Base-by-base conservation (phyloP, 2,113 vertebrate genomes). In the Myiozetetes cayanensis region DNA sequence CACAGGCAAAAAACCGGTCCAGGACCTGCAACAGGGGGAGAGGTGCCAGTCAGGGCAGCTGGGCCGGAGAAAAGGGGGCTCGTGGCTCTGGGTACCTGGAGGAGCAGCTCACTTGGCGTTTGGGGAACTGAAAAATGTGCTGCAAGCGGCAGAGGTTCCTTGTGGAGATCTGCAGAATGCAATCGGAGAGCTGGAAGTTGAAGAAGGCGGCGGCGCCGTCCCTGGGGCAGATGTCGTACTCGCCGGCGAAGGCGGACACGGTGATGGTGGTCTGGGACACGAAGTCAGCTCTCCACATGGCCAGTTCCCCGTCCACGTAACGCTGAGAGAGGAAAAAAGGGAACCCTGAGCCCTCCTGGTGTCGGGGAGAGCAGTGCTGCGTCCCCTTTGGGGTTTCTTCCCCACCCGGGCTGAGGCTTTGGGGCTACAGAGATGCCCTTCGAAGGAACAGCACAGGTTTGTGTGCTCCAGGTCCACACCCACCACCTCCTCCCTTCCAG, bases 141-240 rank as follows among this genome's bases (percentile, higher is more conserved):
- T 46, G 1, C 1, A 98, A 9, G 52, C 98, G 96, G 43, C 24
- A 4, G 19, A 97, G 6, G 85, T 99, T 99, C 3, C 75, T 85
- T 39, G 96, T 8, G n/a, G 97, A 98, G 22, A 96, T 58, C 5
- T 97, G 96, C 0, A 98, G 33, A 24, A 67, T 79, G 1, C 55
- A 39, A 1, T 97, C 97, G 5, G 61, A 86, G 30, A 97, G 9
- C 4, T 97, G 96, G 89, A 98, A 39, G n/a, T 90, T 93, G 33
- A 97, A 27, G 72, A 94, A 94, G 82, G 89, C 93, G 8, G 90
- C 65, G 0, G 95, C 23, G 61, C 96, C 56, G 0, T 96, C 96
- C 7, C 33, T 75, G 8, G 98, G 98, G 91, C 98, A 98, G 95
- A 99, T 98, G 95, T 98, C 98, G 1, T 91, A 96, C 7, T 98